These are phyloP conservation scores for Eciton burchellii DNA, from an alignment of 1,140 invertebrate species.

Conservation along the genomic window DNA sequence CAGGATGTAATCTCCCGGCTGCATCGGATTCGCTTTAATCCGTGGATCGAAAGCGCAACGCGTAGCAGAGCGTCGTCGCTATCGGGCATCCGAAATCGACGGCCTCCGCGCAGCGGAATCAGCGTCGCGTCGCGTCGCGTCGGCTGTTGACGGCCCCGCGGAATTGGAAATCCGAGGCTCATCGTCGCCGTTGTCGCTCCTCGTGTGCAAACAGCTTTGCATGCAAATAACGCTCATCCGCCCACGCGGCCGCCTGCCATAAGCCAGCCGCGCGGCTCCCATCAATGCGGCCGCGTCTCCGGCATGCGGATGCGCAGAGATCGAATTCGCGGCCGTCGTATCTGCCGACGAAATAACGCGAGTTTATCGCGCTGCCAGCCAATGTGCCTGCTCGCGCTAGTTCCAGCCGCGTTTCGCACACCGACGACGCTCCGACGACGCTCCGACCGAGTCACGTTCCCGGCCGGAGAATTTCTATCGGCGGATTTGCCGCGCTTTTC, in stretches of 20 bases:
- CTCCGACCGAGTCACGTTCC: background rate
- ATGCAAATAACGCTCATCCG: conserved; percentile 70
- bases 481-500: conserved; percentile 10
- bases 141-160: conserved; percentile 40
- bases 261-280: conserved; percentile 59
- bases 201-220: conserved; percentile 69
- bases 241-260: conserved; percentile 61
- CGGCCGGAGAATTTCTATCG: background rate
- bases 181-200: conserved; percentile 36
- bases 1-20: background rate
- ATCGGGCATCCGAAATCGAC: conserved; percentile 33
- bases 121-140: conserved; percentile 25
- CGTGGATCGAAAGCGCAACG: conserved; percentile 13
- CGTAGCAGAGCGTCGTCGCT: conserved; percentile 26
- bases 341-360: conserved; percentile 16
- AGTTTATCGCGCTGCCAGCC: conserved; percentile 28
- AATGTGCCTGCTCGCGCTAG: conserved; percentile 2
- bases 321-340: conserved; percentile 21
- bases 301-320: conserved; percentile 13
- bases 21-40: conserved; percentile 20
- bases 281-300: conserved; percentile 42
- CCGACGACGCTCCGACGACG: background rate
- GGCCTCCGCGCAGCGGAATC: conserved; percentile 2
- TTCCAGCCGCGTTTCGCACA: background rate
- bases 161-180: conserved; percentile 68